Base-by-base conservation (phyloP, 2,113 vertebrate genomes). In the Percopsis transmontana region DNA sequence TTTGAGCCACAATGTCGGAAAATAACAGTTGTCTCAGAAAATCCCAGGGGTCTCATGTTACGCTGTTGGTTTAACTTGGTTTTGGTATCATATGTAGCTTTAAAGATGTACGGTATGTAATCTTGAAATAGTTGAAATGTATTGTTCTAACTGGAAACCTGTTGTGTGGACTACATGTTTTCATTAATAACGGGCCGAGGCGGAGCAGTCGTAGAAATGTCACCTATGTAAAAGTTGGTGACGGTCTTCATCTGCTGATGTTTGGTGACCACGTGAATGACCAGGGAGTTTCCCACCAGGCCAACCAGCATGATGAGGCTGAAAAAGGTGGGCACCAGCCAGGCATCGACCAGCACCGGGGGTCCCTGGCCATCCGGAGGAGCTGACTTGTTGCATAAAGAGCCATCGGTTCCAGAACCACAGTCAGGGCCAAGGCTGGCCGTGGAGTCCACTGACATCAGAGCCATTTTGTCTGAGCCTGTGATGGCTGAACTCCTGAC, bases 181-280 rank as follows among this genome's bases (percentile, higher is more conserved):
- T 33, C 3, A 33, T 0, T 33, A 33, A 33, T 3, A 33, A 33
- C 7, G 27, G 7, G 2, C 27, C 27, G 27, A 33, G 27, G 27
- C 7, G 27, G 27, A 33, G 7, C 7, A 33, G 15, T 5, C 2
- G 23, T 3, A 9, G 16, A 2, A 23, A 16, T 23, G 15, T 74
- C 79, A 92, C 91, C 87, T 56, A 91, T 92, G 58, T 88, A 91
- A 58, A 92, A 77, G 60, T 91, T 92, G 14, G 89, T 92, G 66
- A 88, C 81, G 0, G 89, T 92, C 82, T 87, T 89, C 91, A 91
- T 91, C 86, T 91, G 89, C 66, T 83, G 87, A 61, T 91, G 85
- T 27, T 85, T 89, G 42, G 88, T 85, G 47, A 91, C 81, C 42
- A 91, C 91, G n/a, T 87, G 85, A 58, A 91, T 90, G 57, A 92